phyloP scores from a whole-genome alignment of 1,140 invertebrate genomes.

The Colletes gigas region DNA sequence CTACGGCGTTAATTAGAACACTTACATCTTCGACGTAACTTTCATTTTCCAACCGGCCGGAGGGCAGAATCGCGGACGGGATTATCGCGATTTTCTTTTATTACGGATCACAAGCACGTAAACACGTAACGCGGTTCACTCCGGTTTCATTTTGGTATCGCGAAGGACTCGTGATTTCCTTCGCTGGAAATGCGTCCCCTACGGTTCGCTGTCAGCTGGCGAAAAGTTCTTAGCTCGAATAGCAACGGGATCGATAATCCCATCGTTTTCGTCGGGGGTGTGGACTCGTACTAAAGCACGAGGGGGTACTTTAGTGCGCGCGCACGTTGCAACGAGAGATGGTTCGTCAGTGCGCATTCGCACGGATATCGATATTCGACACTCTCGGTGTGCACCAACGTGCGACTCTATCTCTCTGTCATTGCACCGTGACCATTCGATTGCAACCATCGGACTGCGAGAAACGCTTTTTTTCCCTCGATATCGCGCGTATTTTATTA shows the following conservation, averaged over 20 bases:
- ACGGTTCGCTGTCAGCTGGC: constrained; percentile 28
- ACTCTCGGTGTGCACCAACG: background rate
- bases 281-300: constrained; percentile 25
- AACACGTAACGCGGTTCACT: constrained; percentile 5
- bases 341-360: constrained; percentile 17
- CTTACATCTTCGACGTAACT: constrained; percentile 5
- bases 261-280: constrained; percentile 58
- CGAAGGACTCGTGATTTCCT: constrained; percentile 17
- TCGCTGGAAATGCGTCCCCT: constrained; percentile 14
- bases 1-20: background rate
- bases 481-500: too few relatives aligned
- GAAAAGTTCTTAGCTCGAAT: constrained; percentile 26
- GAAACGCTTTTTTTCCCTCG: too few relatives aligned
- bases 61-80: background rate
- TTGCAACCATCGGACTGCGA: background rate
- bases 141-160: constrained; percentile 17
- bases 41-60: background rate
- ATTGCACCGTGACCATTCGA: background rate
- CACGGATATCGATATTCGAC: constrained; percentile 46
- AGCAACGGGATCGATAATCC: constrained; percentile 57
- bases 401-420: background rate
- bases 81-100: background rate
- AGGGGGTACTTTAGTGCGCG: constrained; percentile 55
- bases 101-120: constrained; percentile 24
- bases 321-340: constrained; percentile 43